Base-by-base conservation (phyloP, 2,113 vertebrate species). In the Gymnogyps californianus region DNA sequence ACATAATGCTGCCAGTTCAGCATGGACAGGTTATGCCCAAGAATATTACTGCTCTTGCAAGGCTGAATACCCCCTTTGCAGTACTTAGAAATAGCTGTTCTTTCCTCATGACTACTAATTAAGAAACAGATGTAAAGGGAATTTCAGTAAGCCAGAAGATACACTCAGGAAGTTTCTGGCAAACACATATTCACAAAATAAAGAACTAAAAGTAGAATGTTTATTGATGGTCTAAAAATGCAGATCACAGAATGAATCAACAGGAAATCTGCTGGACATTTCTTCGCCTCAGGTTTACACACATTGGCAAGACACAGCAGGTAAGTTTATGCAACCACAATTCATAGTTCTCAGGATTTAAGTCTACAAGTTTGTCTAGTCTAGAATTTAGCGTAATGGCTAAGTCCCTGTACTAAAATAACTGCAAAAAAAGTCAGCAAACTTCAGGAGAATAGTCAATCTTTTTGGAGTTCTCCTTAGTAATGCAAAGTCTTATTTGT, bases 51-150 rank as follows among this genome's bases (percentile, higher is more conserved):
- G 66, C 74, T 93, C 70, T 77, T 72, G 47, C 66, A 87, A 96
- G 89, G 74, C 91, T 84, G 82, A 91, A 82, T 44, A 89, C 59
- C 42, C 61, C 58, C 62, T 75, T 5, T 93, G 78, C 65, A 93
- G 66, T 58, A 89, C 67, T 72, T 54, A 29, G 81, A 85, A 91
- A 87, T 20, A 54, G 66, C 51, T 91, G 62, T 42, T 91, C 67
- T 64, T 83, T 83, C 87, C 64, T 94, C 89, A 77, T 52, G 62
- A 86, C 78, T 93, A 83, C 87, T 86, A 93, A 94, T 74, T 85
- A 97, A 97, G 97, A 97, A 96, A 82, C 5, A 84, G 59, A 92
- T 64, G 72, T 66, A 94, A 89, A 87, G 65, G 89, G 54, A 80
- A 94, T 89, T 96, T 93, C 70, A 76, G 83, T 47, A 66, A 88